Evolutionary conservation across 2,888 invertebrate species (phyloP), one percentile per base, ranked within the genome.

Genomic region (Drosophila mimica): DNA sequence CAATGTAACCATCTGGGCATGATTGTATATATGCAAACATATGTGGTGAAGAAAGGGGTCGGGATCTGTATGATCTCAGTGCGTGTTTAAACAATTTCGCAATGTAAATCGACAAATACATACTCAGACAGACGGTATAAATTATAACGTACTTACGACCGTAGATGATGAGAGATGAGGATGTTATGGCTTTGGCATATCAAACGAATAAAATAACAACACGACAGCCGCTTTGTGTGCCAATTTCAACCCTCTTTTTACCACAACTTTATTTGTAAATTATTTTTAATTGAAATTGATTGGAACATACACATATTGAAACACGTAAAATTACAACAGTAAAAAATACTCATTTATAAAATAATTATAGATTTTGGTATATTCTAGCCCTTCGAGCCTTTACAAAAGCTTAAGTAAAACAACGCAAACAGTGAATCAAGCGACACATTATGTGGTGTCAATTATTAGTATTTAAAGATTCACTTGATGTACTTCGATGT

Each of bases 201-300:
- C 80, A 78, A 76, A 78, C 71, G 58, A 76, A 68, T 52, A 67
- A 64, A 78, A 75, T 58, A 79, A 64, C 67, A 70, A 70, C 36
- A 69, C 75, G 43, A 57, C 46, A 62, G 57, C n/a, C 62, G 49
- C 51, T 63, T 67, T 59, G 28, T 63, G 53, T 67, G 36, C 51
- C 34, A 34, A 54, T 70, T 73, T 70, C 46, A 58, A 66, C 49
- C 53, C 48, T 54, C 66, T 48, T 49, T 65, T 80, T 40, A 69
- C 76, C 74, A 46, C 72, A 68, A 76, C 59, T 76, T 70, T 77
- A 77, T 83, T 80, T 83, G 77, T 69, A 73, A 76, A 72, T 74
- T 71, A 75, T 79, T 83, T 83, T 88, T 88, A 90, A 91, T 91
- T 91, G 89, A 91, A 91, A 91, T 91, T 86, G 91, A 90, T 91